Conservation (phyloP, 2,888 invertebrate genomes). For the Atrina japonica region DNA sequence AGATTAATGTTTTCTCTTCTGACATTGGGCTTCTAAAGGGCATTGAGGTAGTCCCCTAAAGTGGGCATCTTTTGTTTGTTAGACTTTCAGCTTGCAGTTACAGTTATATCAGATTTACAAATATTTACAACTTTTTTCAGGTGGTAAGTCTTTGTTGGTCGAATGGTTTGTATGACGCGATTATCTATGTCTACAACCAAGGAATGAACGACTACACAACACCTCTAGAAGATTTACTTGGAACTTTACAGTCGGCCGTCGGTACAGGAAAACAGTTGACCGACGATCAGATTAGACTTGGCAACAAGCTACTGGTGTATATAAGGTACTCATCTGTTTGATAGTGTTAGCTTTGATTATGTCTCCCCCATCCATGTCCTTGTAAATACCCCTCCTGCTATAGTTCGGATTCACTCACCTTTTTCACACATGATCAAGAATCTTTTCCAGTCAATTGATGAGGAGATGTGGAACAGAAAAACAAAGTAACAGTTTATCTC, state of each 20-base stretch:
- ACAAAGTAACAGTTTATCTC: too few species aligned
- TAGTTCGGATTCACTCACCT: too few species aligned
- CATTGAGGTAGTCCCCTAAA: too few species aligned
- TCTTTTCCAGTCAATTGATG: too few species aligned
- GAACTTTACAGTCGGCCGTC: conserved; percentile 76
- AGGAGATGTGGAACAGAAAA: not conserved
- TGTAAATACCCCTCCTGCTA: too few species aligned
- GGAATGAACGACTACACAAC: conserved; percentile 89
- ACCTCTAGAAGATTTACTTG: conserved; percentile 85
- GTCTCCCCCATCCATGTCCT: too few species aligned
- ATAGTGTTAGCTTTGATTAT: too few species aligned
- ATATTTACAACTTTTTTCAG: conserved; percentile 73
- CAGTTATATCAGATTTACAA: not conserved
- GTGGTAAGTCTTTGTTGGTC: conserved; percentile 84
- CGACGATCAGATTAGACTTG: conserved; percentile 84
- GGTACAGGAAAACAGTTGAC: conserved; percentile 79
- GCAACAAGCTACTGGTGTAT: conserved; percentile 92
- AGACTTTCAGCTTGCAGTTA: not conserved
- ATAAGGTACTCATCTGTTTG: conserved; percentile 84
- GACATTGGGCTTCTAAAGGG: too few species aligned
- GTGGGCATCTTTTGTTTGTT: too few species aligned
- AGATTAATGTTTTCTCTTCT: too few species aligned
- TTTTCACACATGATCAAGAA: too few species aligned
- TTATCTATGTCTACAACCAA: conserved; percentile 89
- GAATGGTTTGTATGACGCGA: conserved; percentile 86